Percentiles rank a stretch among this genome's conserved stretches.
These are phyloP conservation scores for Meta bourneti DNA, from an alignment of 2,888 invertebrate species.

Conservation along the genomic window DNA sequence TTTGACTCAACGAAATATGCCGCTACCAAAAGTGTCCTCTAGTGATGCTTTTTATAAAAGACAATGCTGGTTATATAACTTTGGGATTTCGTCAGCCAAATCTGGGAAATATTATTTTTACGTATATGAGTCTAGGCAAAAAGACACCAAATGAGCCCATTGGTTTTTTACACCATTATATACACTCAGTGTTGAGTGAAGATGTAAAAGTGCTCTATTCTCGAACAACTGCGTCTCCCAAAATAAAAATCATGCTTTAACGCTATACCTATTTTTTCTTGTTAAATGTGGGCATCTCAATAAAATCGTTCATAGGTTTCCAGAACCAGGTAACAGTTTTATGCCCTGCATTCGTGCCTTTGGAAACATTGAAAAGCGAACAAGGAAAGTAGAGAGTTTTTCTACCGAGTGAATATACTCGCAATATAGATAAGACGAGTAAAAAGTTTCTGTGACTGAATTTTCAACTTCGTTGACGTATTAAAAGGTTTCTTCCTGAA, in stretches of 20 bases:
- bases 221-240: background rate
- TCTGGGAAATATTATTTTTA: background rate
- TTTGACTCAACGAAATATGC: conserved; percentile 29
- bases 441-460: background rate
- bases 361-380: conserved; percentile 13
- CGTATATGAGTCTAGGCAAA: background rate
- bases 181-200: background rate
- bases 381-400: background rate
- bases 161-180: background rate
- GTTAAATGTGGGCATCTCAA: background rate
- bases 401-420: background rate
- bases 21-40: conserved; percentile 3
- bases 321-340: background rate
- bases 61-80: background rate
- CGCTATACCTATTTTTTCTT: background rate
- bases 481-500: background rate
- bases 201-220: background rate
- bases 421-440: background rate
- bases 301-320: conserved; percentile 30
- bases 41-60: conserved; percentile 19
- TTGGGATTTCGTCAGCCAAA: background rate
- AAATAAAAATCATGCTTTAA: background rate
- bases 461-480: background rate
- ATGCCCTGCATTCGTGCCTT: conserved; percentile 29
- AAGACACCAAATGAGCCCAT: background rate